Percentiles rank a stretch among this genome's conserved stretches.
Conservation (phyloP, 2,113 vertebrate species). For the Gymnogyps californianus region DNA sequence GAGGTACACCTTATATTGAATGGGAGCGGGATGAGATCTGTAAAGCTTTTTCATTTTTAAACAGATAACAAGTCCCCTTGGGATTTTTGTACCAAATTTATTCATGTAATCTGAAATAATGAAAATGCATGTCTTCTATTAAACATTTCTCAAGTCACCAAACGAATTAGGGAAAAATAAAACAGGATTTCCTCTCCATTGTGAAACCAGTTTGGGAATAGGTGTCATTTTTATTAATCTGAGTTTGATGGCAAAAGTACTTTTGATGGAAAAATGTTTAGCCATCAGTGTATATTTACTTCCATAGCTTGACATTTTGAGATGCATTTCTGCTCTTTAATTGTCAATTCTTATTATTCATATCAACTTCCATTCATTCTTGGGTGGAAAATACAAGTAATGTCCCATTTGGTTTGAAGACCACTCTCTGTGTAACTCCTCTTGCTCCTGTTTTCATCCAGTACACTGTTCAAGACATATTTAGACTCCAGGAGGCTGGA, state of each 20-base stretch:
- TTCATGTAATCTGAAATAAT: not conserved
- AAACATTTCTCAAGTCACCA: not conserved
- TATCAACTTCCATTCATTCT: not conserved
- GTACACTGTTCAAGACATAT: not conserved
- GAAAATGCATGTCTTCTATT: not conserved
- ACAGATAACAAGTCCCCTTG: not conserved
- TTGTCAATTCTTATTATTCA: not conserved
- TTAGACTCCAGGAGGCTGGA: not conserved
- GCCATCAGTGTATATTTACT: not conserved
- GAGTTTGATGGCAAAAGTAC: not conserved
- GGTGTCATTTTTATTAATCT: not conserved
- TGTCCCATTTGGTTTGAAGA: not conserved
- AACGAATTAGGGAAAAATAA: not conserved
- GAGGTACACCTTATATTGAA: not conserved
- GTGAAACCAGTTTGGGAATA: not conserved
- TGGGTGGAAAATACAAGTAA: not conserved
- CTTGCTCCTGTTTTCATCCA: not conserved
- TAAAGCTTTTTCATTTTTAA: not conserved
- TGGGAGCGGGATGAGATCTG: not conserved
- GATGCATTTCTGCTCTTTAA: not conserved
- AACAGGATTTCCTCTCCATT: not conserved
- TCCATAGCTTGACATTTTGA: not conserved
- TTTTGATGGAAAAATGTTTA: not conserved
- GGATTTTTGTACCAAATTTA: not conserved
- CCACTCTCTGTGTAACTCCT: not conserved